These are phyloP conservation scores for Lycia hirtaria DNA, from an alignment of 2,888 invertebrate genomes.

Conservation along the genomic window DNA sequence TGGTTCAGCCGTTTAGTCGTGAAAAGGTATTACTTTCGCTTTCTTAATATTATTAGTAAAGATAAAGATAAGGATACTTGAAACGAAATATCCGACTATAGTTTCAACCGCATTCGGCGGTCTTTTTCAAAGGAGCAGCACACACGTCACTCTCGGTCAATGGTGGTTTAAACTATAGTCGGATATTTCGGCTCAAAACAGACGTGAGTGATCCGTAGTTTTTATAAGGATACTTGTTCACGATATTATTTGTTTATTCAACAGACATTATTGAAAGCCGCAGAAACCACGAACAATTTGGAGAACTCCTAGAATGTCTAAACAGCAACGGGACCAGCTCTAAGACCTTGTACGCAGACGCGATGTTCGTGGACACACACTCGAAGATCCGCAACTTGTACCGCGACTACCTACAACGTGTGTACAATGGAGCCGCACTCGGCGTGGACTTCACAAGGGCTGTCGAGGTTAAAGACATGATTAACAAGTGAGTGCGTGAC, in stretches of 20 bases:
- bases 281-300: slow-evolving; percentile 81
- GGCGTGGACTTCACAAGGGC: slow-evolving; percentile 82
- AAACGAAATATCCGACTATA: too few species aligned
- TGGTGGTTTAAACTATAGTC: too few species aligned
- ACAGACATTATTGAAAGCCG: slow-evolving; percentile 65
- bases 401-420: slow-evolving; percentile 73
- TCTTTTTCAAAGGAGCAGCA: too few species aligned
- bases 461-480: slow-evolving; percentile 61
- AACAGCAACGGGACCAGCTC: slow-evolving; percentile 54
- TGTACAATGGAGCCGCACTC: slow-evolving; percentile 85
- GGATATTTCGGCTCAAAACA: too few species aligned
- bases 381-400: slow-evolving; percentile 84
- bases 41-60: too few species aligned
- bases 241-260: neutral
- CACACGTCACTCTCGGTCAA: too few species aligned
- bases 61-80: too few species aligned
- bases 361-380: slow-evolving; percentile 85
- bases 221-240: neutral
- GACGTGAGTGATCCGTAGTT: too few species aligned
- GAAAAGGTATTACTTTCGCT: too few species aligned
- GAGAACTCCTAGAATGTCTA: slow-evolving; percentile 72
- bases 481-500: slow-evolving; percentile 79
- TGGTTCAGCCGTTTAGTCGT: too few species aligned
- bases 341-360: slow-evolving; percentile 82
- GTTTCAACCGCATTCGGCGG: too few species aligned